Percentiles rank a stretch among this genome's conserved stretches.
phyloP scores from a whole-genome alignment of 2,113 vertebrate genomes.

The Siphamia tubifer region DNA sequence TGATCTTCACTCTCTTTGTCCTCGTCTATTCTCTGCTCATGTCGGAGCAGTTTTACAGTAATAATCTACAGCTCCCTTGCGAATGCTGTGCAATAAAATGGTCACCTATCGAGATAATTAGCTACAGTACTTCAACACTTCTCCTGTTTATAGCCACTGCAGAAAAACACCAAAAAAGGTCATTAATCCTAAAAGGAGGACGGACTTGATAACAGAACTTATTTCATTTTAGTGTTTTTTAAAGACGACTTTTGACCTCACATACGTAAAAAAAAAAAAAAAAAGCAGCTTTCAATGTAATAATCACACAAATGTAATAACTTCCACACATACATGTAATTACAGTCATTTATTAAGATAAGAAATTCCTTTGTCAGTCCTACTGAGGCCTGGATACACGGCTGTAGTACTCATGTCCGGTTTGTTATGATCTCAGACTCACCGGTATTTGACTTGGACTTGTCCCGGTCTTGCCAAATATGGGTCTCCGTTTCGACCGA shows the following conservation, averaged over 20 bases:
- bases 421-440: no score
- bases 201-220: constrained; percentile 15
- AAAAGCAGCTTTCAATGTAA: no score
- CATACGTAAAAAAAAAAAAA: no score
- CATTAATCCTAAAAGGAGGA: constrained; percentile 63
- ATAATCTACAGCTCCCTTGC: constrained; percentile 46
- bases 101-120: constrained; percentile 70
- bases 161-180: constrained; percentile 43
- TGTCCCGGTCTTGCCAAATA: no score
- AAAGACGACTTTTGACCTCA: constrained; percentile 29
- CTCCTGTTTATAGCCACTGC: constrained; percentile 50
- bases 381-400: no score
- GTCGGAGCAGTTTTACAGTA: constrained; percentile 39
- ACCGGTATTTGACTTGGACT: no score
- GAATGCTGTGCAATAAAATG: constrained; percentile 56
- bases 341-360: no score
- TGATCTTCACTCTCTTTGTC: constrained; percentile 15
- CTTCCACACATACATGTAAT: no score
- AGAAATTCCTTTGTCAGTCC: no score
- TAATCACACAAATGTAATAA: no score
- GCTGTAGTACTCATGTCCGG: no score
- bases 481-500: no score
- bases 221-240: constrained; percentile 8
- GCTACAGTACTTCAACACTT: constrained; percentile 41
- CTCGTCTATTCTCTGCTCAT: constrained; percentile 47